Conservation (phyloP, 2,113 vertebrate species). For the Lutjanus erythropterus region DNA sequence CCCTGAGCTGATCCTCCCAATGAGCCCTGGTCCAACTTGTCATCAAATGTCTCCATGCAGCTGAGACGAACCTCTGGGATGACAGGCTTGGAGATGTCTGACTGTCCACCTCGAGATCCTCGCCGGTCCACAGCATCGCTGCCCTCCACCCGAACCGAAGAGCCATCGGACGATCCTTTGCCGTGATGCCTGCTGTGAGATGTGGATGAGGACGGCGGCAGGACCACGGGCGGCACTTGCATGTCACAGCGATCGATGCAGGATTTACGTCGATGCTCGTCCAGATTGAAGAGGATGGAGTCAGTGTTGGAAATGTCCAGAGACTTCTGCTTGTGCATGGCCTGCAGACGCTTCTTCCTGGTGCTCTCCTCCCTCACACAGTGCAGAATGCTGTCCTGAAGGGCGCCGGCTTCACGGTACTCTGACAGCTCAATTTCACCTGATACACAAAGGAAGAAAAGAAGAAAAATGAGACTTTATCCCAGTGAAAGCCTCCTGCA, state of each 20-base stretch:
- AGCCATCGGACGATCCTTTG: conserved; percentile 88
- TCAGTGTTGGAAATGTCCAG: conserved; percentile 98
- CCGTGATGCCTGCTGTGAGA: conserved; percentile 81
- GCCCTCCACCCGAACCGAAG: conserved; percentile 82
- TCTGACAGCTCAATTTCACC: conserved; percentile 99
- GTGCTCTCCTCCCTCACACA: conserved; percentile 95
- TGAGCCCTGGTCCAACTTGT: conserved; percentile 87
- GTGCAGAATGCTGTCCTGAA: conserved; percentile 96
- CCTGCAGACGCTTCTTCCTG: conserved; percentile 95
- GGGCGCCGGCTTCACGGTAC: conserved; percentile 93
- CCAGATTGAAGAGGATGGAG: conserved; percentile 94
- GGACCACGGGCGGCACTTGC: conserved; percentile 80
- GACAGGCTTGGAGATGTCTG: conserved; percentile 88
- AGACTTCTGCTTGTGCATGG: conserved; percentile 98
- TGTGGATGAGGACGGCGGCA: conserved; percentile 73
- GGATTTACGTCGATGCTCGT: conserved; percentile 96
- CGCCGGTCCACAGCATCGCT: conserved; percentile 81
- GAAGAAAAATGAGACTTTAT: conserved; percentile 1
- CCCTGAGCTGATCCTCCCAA: conserved; percentile 69
- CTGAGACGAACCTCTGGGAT: conserved; percentile 97
- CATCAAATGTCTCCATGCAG: conserved; percentile 95
- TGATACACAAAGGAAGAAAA: conserved; percentile 62
- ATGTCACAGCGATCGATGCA: conserved; percentile 97
- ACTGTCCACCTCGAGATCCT: conserved; percentile 80
- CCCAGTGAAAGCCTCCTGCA: conserved; percentile 20